phyloP scores from a whole-genome alignment of 2,888 invertebrate genomes.

The Sphecodes monilicornis region DNA sequence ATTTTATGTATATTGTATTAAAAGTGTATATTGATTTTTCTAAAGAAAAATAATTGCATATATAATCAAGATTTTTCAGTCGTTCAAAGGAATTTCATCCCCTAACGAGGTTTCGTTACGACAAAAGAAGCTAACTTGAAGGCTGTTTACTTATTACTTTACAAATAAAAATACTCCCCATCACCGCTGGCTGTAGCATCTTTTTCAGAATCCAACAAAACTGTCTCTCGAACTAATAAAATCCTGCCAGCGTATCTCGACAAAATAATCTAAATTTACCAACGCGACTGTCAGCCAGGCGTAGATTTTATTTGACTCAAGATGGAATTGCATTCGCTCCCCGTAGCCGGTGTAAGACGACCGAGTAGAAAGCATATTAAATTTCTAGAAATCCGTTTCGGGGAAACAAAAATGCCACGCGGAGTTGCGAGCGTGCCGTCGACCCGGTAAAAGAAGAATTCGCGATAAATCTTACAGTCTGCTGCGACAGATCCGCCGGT shows the following conservation, averaged over 20 bases:
- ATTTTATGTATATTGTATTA: no score
- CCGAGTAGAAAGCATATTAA: constrained; percentile 32
- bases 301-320: not conserved
- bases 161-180: not conserved
- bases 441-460: constrained; percentile 36
- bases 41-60: no score
- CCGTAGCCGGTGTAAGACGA: not conserved
- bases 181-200: not conserved
- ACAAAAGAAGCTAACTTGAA: no score
- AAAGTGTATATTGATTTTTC: no score
- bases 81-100: no score
- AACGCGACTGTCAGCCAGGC: constrained; percentile 5
- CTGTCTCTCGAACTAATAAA: not conserved
- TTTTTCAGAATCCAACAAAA: not conserved
- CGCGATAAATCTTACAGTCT: constrained; percentile 66
- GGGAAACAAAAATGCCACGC: constrained; percentile 36
- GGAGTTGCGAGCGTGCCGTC: constrained; percentile 28
- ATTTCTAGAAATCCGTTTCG: constrained; percentile 36
- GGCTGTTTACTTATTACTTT: not conserved
- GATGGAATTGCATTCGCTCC: not conserved
- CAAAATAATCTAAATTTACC: constrained; percentile 8
- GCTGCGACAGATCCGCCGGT: constrained; percentile 49
- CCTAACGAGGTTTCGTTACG: no score
- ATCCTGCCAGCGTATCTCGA: not conserved
- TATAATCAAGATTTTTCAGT: no score